Percentiles rank a stretch among this genome's conserved stretches.
phyloP scores from a whole-genome alignment of 2,888 invertebrate species.

The Thumatha senex region DNA sequence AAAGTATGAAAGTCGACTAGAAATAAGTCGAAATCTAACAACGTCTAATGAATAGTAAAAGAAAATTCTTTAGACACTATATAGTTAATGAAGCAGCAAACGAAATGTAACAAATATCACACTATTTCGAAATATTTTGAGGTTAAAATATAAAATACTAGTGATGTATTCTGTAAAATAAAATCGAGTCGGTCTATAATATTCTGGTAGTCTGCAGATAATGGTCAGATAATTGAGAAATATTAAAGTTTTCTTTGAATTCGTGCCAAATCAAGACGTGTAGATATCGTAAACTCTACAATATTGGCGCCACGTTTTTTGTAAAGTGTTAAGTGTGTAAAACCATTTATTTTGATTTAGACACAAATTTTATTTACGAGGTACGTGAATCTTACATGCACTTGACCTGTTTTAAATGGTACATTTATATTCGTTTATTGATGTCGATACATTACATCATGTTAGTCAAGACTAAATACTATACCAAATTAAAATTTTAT shows the following conservation, averaged over 20 bases:
- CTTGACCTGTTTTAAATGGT: too few species aligned
- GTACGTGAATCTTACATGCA: too few species aligned
- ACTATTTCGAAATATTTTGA: not conserved
- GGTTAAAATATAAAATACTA: not conserved
- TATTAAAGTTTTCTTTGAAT: not conserved
- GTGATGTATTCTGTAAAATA: not conserved
- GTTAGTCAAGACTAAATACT: too few species aligned
- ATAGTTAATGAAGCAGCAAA: too few species aligned
- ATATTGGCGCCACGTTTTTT: not conserved
- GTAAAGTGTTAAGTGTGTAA: not conserved
- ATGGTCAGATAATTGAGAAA: not conserved
- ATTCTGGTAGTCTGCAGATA: not conserved
- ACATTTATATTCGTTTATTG: too few species aligned
- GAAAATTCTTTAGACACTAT: too few species aligned
- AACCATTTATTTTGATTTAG: not conserved
- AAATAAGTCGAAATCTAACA: too few species aligned
- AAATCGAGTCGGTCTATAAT: not conserved
- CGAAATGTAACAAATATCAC: too few species aligned
- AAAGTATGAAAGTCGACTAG: too few species aligned
- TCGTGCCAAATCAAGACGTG: not conserved
- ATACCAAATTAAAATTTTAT: too few species aligned
- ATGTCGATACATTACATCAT: too few species aligned
- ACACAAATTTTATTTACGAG: not conserved
- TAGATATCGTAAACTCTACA: not conserved
- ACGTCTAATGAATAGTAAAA: too few species aligned